Percentiles rank a stretch among this genome's conserved stretches.
These are phyloP conservation scores for Limnephilus rhombicus DNA, from an alignment of 2,888 invertebrate genomes.

Conservation along the genomic window DNA sequence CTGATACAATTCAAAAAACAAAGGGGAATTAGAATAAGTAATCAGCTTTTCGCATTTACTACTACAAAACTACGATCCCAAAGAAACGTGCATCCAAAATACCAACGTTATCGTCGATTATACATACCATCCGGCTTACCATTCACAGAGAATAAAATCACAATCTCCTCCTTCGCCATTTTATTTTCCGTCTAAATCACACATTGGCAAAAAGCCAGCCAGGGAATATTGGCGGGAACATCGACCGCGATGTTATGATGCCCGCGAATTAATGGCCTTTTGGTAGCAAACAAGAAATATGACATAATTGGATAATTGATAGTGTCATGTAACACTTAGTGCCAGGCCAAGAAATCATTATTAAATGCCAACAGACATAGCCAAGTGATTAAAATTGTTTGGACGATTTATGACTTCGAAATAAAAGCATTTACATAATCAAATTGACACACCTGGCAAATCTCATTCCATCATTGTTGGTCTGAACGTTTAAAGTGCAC, in stretches of 20 bases:
- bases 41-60: background rate
- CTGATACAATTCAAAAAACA: background rate
- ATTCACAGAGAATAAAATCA: background rate
- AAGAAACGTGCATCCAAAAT: background rate
- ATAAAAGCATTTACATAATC: background rate
- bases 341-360: background rate
- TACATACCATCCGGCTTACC: background rate
- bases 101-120: background rate
- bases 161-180: background rate
- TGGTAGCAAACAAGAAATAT: conserved; percentile 3
- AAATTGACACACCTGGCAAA: background rate
- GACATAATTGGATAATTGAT: conserved; percentile 27
- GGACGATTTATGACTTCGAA: background rate
- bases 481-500: background rate
- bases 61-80: background rate
- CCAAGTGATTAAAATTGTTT: background rate
- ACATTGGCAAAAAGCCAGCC: background rate
- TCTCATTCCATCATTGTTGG: background rate
- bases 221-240: background rate
- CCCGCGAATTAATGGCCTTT: conserved; percentile 7
- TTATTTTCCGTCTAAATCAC: background rate
- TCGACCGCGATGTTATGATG: background rate
- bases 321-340: background rate
- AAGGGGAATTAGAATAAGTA: background rate
- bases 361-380: background rate